phyloP scores from a whole-genome alignment of 2,113 vertebrate genomes.

The Sminthopsis crassicaudata region DNA sequence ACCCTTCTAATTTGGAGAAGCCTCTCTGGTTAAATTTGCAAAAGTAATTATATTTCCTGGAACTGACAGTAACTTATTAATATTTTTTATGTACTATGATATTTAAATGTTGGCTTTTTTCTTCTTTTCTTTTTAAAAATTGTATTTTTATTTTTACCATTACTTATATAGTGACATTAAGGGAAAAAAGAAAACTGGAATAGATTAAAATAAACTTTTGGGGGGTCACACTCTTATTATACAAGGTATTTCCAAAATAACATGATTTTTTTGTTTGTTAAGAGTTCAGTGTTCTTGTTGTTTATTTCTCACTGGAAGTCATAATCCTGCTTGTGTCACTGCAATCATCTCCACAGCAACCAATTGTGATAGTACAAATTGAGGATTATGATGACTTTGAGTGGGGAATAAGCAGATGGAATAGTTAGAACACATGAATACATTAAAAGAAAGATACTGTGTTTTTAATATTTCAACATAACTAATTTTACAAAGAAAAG shows the following conservation, averaged over 20 bases:
- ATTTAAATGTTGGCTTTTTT: background rate
- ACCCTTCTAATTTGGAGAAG: background rate
- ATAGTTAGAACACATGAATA: background rate
- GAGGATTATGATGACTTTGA: background rate
- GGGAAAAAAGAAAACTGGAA: fast-evolving
- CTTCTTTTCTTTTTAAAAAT: too few species aligned
- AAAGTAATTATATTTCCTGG: background rate
- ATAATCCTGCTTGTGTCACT: background rate
- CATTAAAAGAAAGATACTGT: background rate
- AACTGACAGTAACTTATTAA: background rate
- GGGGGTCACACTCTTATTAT: background rate
- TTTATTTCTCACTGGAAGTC: background rate
- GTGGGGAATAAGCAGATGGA: too few species aligned
- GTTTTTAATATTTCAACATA: background rate
- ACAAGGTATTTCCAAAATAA: slow-evolving; percentile 9
- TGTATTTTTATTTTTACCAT: background rate
- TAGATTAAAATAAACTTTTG: background rate
- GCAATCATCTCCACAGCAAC: background rate
- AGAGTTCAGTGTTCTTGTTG: background rate
- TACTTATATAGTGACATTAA: background rate
- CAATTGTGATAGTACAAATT: background rate
- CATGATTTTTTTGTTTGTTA: background rate
- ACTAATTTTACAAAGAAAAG: background rate
- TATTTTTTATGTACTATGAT: fast-evolving
- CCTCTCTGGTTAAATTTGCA: background rate